These are phyloP conservation scores for Charaxes varanes DNA, from an alignment of 1,140 invertebrate species.

Conservation along the genomic window DNA sequence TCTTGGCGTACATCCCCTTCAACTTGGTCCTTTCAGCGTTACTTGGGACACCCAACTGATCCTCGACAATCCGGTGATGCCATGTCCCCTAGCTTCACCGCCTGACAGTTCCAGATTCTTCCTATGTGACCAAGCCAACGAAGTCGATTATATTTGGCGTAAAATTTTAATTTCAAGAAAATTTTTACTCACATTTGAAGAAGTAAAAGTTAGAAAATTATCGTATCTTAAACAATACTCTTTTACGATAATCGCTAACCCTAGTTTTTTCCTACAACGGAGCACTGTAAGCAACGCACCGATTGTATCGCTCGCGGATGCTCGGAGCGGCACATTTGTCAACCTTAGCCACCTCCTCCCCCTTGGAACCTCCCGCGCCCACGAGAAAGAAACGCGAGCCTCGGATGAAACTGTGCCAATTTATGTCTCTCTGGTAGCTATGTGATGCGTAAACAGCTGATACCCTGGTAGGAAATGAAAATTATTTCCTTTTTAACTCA, in stretches of 20 bases:
- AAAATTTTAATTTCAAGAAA: too few species aligned
- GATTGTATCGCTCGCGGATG: conserved; percentile 72
- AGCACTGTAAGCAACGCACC: conserved; percentile 69
- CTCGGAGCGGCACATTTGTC: conserved; percentile 69
- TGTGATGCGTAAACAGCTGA: conserved; percentile 16
- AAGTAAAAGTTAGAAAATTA: too few species aligned
- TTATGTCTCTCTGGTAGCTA: conserved; percentile 42
- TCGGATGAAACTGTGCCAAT: conserved; percentile 61
- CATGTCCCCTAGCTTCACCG: too few species aligned
- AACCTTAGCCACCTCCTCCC: conserved; percentile 48
- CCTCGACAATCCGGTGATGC: too few species aligned
- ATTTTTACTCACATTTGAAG: too few species aligned
- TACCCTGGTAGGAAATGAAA: conserved; percentile 10
- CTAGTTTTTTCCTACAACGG: conserved; percentile 58
- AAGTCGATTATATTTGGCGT: too few species aligned
- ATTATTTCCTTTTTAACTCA: not conserved
- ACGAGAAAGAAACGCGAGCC: conserved; percentile 56
- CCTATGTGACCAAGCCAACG: too few species aligned
- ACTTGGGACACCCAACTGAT: too few species aligned
- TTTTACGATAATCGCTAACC: conserved; percentile 28
- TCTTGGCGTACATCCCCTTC: too few species aligned
- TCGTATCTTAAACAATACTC: not conserved
- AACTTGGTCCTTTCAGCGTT: too few species aligned
- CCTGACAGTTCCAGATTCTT: not conserved
- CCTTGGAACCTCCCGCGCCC: conserved; percentile 19